phyloP scores from a whole-genome alignment of 2,113 vertebrate species.

The Rhineura floridana region DNA sequence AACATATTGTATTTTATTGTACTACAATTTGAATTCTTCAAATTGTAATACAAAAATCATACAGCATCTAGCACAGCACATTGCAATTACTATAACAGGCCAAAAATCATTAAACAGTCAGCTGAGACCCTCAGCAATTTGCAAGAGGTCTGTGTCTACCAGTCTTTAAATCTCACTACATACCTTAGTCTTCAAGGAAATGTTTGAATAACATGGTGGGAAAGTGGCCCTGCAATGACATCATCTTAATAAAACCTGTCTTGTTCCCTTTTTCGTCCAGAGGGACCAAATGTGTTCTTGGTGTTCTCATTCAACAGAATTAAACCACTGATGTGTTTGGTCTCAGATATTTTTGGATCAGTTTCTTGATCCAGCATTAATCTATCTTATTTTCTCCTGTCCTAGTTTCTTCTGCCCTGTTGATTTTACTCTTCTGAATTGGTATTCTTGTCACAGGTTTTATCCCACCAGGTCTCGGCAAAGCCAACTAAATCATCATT shows the following conservation, averaged over 20 bases:
- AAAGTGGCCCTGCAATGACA: not conserved
- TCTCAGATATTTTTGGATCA: slow-evolving; percentile 34
- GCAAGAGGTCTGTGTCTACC: too few species aligned
- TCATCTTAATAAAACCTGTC: not conserved
- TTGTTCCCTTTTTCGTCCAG: not conserved
- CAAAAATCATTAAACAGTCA: too few species aligned
- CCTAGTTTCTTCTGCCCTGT: slow-evolving; percentile 14
- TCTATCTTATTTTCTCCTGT: slow-evolving; percentile 47
- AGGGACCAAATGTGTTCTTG: slow-evolving; percentile 3
- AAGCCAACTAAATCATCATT: slow-evolving; percentile 54
- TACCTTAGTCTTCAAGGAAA: not conserved
- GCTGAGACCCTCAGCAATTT: too few species aligned
- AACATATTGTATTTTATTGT: too few species aligned
- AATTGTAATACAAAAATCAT: too few species aligned
- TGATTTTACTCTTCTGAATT: slow-evolving; percentile 50
- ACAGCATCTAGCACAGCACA: too few species aligned
- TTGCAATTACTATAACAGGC: too few species aligned
- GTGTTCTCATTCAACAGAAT: slow-evolving; percentile 36
- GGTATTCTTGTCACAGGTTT: slow-evolving; percentile 54
- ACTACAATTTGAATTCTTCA: too few species aligned
- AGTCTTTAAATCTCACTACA: not conserved
- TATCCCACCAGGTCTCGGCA: slow-evolving; percentile 47
- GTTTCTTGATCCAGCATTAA: slow-evolving; percentile 53
- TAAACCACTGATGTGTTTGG: not conserved
- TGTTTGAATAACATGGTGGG: not conserved